phyloP scores from a whole-genome alignment of 2,113 vertebrate species.

The Fregetta grallaria region DNA sequence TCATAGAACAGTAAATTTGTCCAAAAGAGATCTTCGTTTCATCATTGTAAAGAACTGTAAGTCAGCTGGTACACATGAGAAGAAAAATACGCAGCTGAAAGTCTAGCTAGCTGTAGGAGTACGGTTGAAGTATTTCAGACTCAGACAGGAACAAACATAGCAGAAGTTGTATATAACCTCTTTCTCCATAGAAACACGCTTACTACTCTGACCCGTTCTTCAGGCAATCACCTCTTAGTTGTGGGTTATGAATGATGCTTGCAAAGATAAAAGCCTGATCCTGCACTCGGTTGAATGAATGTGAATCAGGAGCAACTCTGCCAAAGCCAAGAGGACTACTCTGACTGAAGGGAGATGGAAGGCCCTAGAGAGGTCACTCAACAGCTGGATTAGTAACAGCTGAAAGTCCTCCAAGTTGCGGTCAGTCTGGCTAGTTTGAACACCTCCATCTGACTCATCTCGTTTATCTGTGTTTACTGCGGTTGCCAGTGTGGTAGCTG shows the following conservation, averaged over 20 bases:
- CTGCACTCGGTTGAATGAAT: background rate
- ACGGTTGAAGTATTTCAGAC: background rate
- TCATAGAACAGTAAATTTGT: background rate
- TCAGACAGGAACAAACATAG: background rate
- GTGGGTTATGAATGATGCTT: background rate
- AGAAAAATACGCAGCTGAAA: background rate
- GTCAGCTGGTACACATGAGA: background rate
- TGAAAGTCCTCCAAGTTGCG: background rate
- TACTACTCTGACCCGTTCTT: background rate
- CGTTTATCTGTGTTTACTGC: fast-evolving
- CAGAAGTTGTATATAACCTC: background rate
- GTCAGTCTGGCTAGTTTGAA: background rate
- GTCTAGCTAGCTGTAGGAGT: background rate
- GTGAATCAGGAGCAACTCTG: background rate
- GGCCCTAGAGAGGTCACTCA: background rate
- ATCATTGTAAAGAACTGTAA: background rate
- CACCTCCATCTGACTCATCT: background rate
- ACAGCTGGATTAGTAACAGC: background rate
- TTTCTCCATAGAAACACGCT: background rate
- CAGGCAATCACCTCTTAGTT: background rate
- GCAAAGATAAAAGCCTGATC: background rate
- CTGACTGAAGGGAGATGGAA: background rate
- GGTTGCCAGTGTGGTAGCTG: background rate
- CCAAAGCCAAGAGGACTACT: background rate
- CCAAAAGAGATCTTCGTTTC: background rate